These are phyloP conservation scores for Malurus melanocephalus DNA, from an alignment of 2,113 vertebrate genomes.

Conservation along the genomic window DNA sequence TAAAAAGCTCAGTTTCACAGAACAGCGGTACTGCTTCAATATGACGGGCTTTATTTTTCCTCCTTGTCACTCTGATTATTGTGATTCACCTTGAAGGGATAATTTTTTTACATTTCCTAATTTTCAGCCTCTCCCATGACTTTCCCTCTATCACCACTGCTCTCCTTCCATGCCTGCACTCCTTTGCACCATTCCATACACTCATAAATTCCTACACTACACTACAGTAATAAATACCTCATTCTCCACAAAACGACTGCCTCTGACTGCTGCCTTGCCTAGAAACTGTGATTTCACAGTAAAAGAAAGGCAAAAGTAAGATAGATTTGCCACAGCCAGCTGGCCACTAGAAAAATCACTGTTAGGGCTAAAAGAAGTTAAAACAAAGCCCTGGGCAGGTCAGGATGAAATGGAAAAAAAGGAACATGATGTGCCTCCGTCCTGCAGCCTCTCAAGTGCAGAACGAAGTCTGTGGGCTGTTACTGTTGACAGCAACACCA, in stretches of 20 bases:
- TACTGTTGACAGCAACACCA: neutral
- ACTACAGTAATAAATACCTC: neutral
- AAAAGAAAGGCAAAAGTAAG: neutral
- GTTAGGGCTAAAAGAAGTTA: neutral
- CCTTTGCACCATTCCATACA: neutral
- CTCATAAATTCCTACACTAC: neutral
- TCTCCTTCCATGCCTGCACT: neutral
- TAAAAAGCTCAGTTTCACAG: neutral
- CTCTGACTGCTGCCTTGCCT: neutral
- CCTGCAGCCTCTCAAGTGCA: rapidly evolving
- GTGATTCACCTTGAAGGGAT: neutral
- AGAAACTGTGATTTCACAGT: rapidly evolving
- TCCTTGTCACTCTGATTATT: neutral
- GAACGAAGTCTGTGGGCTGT: neutral
- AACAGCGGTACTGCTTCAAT: neutral
- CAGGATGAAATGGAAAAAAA: neutral
- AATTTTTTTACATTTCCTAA: neutral
- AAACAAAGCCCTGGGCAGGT: neutral
- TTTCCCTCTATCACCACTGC: rapidly evolving
- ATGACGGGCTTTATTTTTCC: neutral
- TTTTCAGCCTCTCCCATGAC: neutral
- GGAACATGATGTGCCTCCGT: neutral
- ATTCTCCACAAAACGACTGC: neutral
- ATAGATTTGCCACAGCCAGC: neutral
- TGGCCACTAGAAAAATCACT: neutral